Base-by-base conservation (phyloP, 2,797 vertebrate species). In the Ficedula albicollis region DNA sequence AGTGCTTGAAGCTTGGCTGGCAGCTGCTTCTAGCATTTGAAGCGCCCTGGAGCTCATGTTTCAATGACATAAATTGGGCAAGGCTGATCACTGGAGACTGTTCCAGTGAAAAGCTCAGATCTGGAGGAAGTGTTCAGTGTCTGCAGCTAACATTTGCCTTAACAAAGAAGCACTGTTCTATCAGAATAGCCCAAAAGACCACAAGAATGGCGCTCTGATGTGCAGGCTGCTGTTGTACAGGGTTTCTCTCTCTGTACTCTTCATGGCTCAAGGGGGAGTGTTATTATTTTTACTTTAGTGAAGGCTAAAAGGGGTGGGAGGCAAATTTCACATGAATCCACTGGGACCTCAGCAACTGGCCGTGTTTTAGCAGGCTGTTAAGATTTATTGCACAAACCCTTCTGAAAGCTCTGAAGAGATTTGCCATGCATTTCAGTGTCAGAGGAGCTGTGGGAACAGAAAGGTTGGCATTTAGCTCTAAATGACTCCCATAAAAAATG, bases 91-190 rank as follows among this genome's bases (percentile, higher is more conserved):
- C 58, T 55, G 68, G 55, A 70, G 80, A 9, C 77, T 32, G 26
- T 20, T 39, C 19, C 52, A 10, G 19, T 49, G 80, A 49, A 62
- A 54, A 64, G 73, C 92, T 63, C 76, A 29, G 82, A 54, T 87
- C 73, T 52, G 62, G 68, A 74, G 49, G 66, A 80, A 69, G 25
- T 6, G 30, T 29, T 84, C 69, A 7, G 44, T 41, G 62, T 62
- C 51, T 94, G 75, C 66, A 30, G 25, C 72, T 87, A 73, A 75
- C 74, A 85, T 95, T 97, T 93, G 43, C 81, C 48, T 82, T 74
- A 46, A 91, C 91, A 95, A 88, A 96, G 85, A 85, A 93, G 70
- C 6, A 2, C 32, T 78, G 49, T 95, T 93, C 68, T 64, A 19
- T 21, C 9, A 0, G 41, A 41, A 18, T 26, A 86, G n/a, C 68